A percentile compares a stretch with the other conserved stretches of the same genome.
These are phyloP conservation scores for Aphodius granarius DNA, from an alignment of 2,888 invertebrate genomes.

Conservation along the genomic window DNA sequence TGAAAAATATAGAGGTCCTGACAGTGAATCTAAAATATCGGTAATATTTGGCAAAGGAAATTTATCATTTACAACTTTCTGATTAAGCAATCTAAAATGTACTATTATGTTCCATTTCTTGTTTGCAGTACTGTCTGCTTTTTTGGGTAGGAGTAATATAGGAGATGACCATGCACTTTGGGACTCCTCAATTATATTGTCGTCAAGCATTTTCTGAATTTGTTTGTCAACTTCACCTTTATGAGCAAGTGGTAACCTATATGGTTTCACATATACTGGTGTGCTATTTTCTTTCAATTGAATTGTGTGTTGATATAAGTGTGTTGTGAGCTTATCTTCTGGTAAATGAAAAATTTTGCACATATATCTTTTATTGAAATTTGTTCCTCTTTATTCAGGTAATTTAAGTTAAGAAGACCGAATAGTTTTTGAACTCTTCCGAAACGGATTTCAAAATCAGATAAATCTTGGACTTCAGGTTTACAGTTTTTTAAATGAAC, in stretches of 20 bases:
- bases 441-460: neutral
- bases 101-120: constrained; percentile 23
- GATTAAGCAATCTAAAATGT: constrained; percentile 23
- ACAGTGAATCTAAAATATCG: constrained; percentile 38
- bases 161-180: constrained; percentile 22
- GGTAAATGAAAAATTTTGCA: constrained; percentile 36
- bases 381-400: constrained; percentile 36
- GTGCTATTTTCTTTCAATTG: constrained; percentile 6
- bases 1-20: constrained; percentile 36
- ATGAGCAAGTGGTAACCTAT: constrained; percentile 9
- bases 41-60: constrained; percentile 35
- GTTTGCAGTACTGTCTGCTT: neutral
- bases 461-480: neutral
- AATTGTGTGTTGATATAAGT: constrained; percentile 29
- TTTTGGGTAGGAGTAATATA: constrained; percentile 12
- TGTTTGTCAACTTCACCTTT: constrained; percentile 8
- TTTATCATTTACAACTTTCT: constrained; percentile 25
- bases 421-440: neutral
- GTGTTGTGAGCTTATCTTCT: constrained; percentile 36
- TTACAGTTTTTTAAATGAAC: neutral
- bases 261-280: constrained; percentile 16
- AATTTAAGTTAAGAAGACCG: constrained; percentile 5
- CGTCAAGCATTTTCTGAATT: constrained; percentile 7
- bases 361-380: constrained; percentile 29
- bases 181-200: constrained; percentile 20